Conservation (phyloP, 2,888 invertebrate genomes). For the Oscheius sp. region DNA sequence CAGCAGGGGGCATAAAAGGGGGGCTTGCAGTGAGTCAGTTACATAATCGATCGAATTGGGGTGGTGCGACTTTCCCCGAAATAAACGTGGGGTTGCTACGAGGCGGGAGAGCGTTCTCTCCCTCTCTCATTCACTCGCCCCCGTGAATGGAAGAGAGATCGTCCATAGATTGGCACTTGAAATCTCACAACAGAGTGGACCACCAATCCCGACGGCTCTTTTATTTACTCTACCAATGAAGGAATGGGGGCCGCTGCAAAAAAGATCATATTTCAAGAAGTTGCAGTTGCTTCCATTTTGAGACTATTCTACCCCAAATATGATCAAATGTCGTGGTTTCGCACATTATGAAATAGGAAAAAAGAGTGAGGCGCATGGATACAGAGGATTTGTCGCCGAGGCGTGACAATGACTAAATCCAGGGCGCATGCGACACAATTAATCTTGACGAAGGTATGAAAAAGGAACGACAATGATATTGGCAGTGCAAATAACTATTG, state of each 20-base stretch:
- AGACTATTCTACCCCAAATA: too few species aligned
- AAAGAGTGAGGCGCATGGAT: too few species aligned
- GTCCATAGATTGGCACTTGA: constrained; percentile 33
- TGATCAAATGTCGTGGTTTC: neutral
- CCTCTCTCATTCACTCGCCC: neutral
- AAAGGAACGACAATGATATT: neutral
- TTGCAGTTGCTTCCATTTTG: too few species aligned
- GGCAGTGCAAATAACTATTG: neutral
- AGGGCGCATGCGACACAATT: neutral
- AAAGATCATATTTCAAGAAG: neutral
- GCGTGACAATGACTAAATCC: constrained; percentile 4
- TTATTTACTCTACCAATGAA: neutral
- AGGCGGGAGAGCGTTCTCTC: too few species aligned
- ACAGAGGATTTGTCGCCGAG: neutral
- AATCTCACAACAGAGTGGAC: constrained; percentile 1
- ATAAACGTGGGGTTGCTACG: constrained; percentile 19
- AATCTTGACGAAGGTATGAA: too few species aligned
- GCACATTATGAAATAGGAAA: neutral
- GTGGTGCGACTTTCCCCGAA: constrained; percentile 1
- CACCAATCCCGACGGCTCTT: too few species aligned
- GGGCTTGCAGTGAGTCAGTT: constrained; percentile 28
- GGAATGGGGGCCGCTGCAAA: neutral
- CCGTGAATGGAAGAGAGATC: constrained; percentile 26
- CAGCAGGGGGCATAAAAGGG: too few species aligned
- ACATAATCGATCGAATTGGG: constrained; percentile 33